Evolutionary conservation across 1,140 invertebrate genomes (phyloP).

Genomic region (Danaus plexippus): DNA sequence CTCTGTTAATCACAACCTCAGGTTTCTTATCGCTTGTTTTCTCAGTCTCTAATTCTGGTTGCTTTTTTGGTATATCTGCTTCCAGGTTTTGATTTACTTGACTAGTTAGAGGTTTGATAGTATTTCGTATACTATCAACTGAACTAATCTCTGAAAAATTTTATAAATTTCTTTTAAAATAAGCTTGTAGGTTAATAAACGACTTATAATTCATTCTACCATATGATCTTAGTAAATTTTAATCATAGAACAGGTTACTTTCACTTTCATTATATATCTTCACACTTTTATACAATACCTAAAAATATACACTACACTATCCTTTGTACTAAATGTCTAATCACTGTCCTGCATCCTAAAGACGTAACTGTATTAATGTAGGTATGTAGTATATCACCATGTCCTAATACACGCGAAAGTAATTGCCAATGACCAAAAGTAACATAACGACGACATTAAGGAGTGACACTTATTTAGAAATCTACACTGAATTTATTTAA

Average conservation of each 20-base stretch:
- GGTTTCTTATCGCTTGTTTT: conserved; percentile 29
- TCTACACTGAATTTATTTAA: conserved; percentile 8
- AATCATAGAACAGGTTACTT: too few species aligned
- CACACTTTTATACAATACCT: too few species aligned
- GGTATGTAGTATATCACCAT: not conserved
- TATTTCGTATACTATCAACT: conserved; percentile 51
- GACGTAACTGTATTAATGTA: not conserved
- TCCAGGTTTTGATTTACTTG: conserved; percentile 37
- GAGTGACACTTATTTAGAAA: conserved; percentile 8
- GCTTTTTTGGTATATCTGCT: conserved; percentile 29
- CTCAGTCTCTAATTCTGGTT: conserved; percentile 34
- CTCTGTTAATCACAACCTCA: conserved; percentile 38
- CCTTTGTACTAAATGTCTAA: too few species aligned
- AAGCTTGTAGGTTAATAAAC: too few species aligned
- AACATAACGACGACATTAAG: conserved; percentile 2
- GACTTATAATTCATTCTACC: too few species aligned
- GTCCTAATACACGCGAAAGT: conserved; percentile 1
- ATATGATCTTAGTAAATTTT: too few species aligned
- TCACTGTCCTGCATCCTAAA: conserved; percentile 9
- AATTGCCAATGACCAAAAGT: conserved; percentile 7
- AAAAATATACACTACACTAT: too few species aligned
- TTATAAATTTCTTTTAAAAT: conserved; percentile 4
- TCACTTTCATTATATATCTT: too few species aligned
- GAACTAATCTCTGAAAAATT: conserved; percentile 57
- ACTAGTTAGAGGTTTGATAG: conserved; percentile 59